Percentiles rank a stretch among this genome's conserved stretches.
Conservation (phyloP, 2,888 invertebrate species). For the Apotomis betuletana region DNA sequence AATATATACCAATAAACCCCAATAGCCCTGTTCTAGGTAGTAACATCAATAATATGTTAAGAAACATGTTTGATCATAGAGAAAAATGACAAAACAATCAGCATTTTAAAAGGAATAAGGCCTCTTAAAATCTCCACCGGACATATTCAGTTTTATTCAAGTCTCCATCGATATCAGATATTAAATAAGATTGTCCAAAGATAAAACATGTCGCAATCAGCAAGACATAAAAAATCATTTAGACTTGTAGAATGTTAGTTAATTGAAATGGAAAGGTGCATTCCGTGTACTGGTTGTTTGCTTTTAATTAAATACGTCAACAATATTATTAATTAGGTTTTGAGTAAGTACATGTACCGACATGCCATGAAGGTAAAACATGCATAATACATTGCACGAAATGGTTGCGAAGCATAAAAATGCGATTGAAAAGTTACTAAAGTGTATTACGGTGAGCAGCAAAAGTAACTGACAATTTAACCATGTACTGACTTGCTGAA, state of each 20-base stretch:
- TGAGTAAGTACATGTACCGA: not conserved
- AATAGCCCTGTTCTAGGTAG: too few relatives aligned
- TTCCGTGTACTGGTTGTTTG: slow-evolving; percentile 12
- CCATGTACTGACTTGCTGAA: too few relatives aligned
- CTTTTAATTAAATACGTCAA: slow-evolving; percentile 10
- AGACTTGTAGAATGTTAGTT: slow-evolving; percentile 22
- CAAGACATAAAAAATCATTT: slow-evolving; percentile 12
- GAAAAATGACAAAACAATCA: too few relatives aligned
- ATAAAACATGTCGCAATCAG: not conserved
- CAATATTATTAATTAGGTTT: slow-evolving; percentile 7
- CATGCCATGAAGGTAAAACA: not conserved
- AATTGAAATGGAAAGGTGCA: slow-evolving; percentile 16
- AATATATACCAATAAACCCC: too few relatives aligned
- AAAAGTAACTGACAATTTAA: too few relatives aligned
- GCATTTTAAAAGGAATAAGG: too few relatives aligned
- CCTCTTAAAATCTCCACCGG: not conserved
- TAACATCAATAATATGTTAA: too few relatives aligned
- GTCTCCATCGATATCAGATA: not conserved
- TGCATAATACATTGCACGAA: slow-evolving; percentile 7
- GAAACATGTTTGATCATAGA: too few relatives aligned
- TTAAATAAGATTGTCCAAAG: not conserved
- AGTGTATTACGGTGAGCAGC: too few relatives aligned
- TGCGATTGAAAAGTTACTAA: not conserved
- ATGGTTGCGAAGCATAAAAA: not conserved
- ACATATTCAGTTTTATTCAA: not conserved